A percentile compares a stretch with the other conserved stretches of the same genome.
phyloP scores from a whole-genome alignment of 2,113 vertebrate species.

The rabbit (Oryctolagus cuniculus) region mOryCun1.1 NC_091434.1:127802501-127803000 shows the following conservation, averaged over 20 bases:
- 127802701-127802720: not conserved
- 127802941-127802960: not conserved
- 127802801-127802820: not conserved
- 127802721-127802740: not conserved
- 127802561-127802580: slow-evolving; percentile 2
- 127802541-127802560: slow-evolving; percentile 40
- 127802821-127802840: not conserved
- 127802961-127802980: not conserved
- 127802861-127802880: not conserved
- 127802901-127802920: not conserved
- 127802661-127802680: not conserved
- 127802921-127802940: not conserved
- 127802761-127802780: not conserved
- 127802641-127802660: not conserved
- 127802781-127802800: not conserved
- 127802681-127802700: not conserved
- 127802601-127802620: not conserved
- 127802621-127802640: not conserved
- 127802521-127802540: not conserved
- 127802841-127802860: not conserved
- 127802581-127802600: not conserved
- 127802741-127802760: not conserved
- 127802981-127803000: not conserved
- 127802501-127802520: slow-evolving; percentile 4
- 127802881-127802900: not conserved